Percentiles rank a stretch among this genome's conserved stretches.
Evolutionary conservation across 2,113 vertebrate species (phyloP).

Genomic region (Melanocharis versteri): DNA sequence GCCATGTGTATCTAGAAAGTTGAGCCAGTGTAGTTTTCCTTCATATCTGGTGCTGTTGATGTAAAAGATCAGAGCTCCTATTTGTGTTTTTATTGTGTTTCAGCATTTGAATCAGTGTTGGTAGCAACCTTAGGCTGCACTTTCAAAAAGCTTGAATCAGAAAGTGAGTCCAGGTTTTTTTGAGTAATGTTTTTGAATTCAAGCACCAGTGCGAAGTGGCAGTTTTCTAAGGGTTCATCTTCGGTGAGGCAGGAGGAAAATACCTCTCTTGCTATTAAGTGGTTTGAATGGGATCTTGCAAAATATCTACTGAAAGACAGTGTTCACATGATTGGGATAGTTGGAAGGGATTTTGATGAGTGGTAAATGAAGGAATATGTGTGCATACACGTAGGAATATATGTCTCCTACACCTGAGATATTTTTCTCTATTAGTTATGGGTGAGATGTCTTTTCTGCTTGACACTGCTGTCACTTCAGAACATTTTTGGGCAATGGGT

Average conservation of each 20-base stretch:
- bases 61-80: neutral
- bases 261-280: neutral
- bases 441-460: neutral
- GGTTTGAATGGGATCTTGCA: neutral
- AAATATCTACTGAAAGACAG: neutral
- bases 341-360: neutral
- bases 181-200: neutral
- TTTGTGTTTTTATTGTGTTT: neutral
- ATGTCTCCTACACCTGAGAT: neutral
- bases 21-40: neutral
- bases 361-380: neutral
- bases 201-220: neutral
- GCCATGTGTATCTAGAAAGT: neutral
- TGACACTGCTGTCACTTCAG: neutral
- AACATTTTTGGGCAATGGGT: slow-evolving; percentile 20
- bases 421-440: slow-evolving; percentile 8
- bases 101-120: neutral
- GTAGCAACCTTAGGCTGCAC: neutral
- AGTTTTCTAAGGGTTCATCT: neutral
- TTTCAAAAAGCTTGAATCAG: neutral
- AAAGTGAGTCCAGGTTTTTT: neutral
- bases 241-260: neutral
- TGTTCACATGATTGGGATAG: neutral
- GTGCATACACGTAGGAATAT: neutral
- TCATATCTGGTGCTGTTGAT: neutral